Evolutionary conservation across 2,888 invertebrate genomes (phyloP), one percentile per base, ranked within the genome.

Genomic region (Itoplectis maculator): DNA sequence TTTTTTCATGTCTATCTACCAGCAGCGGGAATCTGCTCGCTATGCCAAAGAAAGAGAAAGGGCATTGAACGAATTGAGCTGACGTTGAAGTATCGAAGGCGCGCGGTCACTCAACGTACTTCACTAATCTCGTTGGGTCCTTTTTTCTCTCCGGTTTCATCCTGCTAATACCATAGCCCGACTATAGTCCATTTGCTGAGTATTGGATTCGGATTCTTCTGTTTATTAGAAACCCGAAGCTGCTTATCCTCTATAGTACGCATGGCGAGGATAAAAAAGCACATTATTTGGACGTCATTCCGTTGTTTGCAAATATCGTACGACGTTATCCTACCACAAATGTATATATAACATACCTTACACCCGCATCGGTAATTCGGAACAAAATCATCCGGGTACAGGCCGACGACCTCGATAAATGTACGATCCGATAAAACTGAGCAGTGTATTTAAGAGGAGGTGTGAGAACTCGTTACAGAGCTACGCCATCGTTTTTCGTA

Each of bases 301-400:
- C 35, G 15, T 8, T 1, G 18, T 40, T 37, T 13, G 11, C 4
- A 54, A 70, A 18, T 29, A 20, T 72, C 6, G 29, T 49, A 29
- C 49, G 2, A 0, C 35, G 6, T 15, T 59, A 35, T 35, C 35
- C n/a, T 15, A 3, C 6, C 29, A 13, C 35, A 35, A n/a, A 23
- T 40, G 54, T 35, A 11, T 47, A 35, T 18, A 13, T 76, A 20
- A 4, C 35, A n/a, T n/a, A n/a, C n/a, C n/a, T n/a, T 15, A 42
- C 40, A 35, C 75, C 80, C 72, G 56, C 76, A 75, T 65, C 29
- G 69, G 45, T 63, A 70, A 80, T 75, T 35, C 49, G 51, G 35
- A 66, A 29, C 45, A 68, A 76, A 72, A 47, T 49, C 47, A 76
- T 61, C 66, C 70, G 81, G 76, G 59, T 49, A 40, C 5, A 20